Percentiles rank a stretch among this genome's conserved stretches.
These are phyloP conservation scores for Fregata magnificens DNA, from an alignment of 2,113 vertebrate species.

Conservation along the genomic window DNA sequence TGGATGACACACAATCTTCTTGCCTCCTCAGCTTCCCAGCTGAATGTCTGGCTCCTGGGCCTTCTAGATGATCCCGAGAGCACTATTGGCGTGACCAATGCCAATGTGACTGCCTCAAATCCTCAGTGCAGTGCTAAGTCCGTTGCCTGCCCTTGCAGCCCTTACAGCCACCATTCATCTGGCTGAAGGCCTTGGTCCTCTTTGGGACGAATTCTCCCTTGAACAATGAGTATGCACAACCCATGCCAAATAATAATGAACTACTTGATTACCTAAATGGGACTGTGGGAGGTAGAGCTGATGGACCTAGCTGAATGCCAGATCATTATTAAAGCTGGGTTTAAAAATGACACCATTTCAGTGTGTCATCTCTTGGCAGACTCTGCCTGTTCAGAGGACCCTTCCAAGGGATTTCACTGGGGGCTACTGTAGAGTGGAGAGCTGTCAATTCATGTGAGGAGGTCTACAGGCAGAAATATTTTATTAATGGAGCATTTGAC, in stretches of 20 bases:
- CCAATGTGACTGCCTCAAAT: not conserved
- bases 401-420: not conserved
- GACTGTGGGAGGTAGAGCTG: not conserved
- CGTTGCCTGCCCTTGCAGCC: not conserved
- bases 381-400: not conserved
- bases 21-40: not conserved
- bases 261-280: not conserved
- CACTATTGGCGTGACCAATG: not conserved
- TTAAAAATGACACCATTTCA: constrained; percentile 1
- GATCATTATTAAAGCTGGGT: not conserved
- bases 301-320: not conserved
- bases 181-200: not conserved
- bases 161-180: not conserved
- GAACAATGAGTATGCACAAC: not conserved
- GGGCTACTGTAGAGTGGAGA: not conserved
- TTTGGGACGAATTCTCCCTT: not conserved
- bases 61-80: not conserved
- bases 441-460: not conserved
- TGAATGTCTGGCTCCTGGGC: not conserved
- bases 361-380: not conserved
- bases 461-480: constrained; percentile 14
- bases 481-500: constrained; percentile 18
- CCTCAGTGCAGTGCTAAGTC: not conserved
- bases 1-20: not conserved
- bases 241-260: constrained; percentile 22